Evolutionary conservation across 2,888 invertebrate species (phyloP).

Genomic region (Melipona bicolor): DNA sequence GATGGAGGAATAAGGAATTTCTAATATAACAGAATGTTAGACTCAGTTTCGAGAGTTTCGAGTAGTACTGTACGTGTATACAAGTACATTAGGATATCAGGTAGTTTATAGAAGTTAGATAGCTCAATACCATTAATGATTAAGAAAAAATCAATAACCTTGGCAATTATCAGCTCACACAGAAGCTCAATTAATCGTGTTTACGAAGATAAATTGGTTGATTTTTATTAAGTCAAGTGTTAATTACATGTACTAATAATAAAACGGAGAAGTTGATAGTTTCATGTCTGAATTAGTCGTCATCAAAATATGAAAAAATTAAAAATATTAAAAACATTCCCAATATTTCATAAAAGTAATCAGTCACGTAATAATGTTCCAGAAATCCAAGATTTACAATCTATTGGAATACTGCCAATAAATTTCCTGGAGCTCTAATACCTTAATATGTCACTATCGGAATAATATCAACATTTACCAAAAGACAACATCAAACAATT

Average conservation of each 20-base stretch:
- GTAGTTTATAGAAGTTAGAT: not conserved
- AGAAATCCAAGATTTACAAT: too few relatives aligned
- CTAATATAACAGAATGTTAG: not conserved
- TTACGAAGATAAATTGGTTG: not conserved
- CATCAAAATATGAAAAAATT: not conserved
- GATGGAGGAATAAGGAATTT: not conserved
- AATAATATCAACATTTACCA: not conserved
- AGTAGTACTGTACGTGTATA: not conserved
- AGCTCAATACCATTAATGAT: not conserved
- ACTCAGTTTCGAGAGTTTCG: not conserved
- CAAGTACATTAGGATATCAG: not conserved
- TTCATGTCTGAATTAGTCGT: not conserved
- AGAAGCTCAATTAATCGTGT: not conserved
- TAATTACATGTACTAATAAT: not conserved
- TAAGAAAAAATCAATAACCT: not conserved
- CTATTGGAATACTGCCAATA: too few relatives aligned
- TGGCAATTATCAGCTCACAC: not conserved
- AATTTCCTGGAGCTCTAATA: too few relatives aligned
- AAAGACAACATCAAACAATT: not conserved
- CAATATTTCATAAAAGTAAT: too few relatives aligned
- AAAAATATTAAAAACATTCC: too few relatives aligned
- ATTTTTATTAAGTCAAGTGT: not conserved
- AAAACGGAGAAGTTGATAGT: not conserved
- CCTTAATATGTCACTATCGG: too few relatives aligned
- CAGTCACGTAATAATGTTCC: too few relatives aligned